These are phyloP conservation scores for Molossus alvarezi DNA, from an alignment of 2,797 vertebrate genomes.

Conservation along the genomic window DNA sequence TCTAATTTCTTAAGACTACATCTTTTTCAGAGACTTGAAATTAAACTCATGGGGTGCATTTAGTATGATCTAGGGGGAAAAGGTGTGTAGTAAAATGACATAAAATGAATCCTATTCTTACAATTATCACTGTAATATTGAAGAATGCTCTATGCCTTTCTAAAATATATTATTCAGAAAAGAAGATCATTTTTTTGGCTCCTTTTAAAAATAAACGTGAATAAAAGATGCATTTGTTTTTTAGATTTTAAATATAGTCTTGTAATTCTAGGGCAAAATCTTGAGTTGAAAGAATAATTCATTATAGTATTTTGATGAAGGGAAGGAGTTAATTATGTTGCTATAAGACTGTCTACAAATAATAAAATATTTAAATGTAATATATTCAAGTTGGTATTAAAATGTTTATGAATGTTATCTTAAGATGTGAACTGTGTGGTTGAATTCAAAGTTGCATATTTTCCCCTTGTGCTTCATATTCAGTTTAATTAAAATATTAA, in stretches of 20 bases:
- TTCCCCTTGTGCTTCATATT: slow-evolving; percentile 76
- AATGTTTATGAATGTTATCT: slow-evolving; percentile 71
- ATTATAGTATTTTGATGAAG: slow-evolving; percentile 74
- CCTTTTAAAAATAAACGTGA: slow-evolving; percentile 62
- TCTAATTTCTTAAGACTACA: slow-evolving; percentile 61
- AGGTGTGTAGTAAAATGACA: background rate
- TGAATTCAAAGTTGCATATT: slow-evolving; percentile 70
- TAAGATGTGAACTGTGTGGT: slow-evolving; percentile 56
- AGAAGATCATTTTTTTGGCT: background rate
- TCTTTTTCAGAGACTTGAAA: slow-evolving; percentile 76
- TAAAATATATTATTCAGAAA: slow-evolving; percentile 67
- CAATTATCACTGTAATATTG: slow-evolving; percentile 62
- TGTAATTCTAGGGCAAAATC: slow-evolving; percentile 57
- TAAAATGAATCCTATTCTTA: slow-evolving; percentile 1
- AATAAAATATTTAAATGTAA: slow-evolving; percentile 82
- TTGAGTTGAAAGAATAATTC: slow-evolving; percentile 79
- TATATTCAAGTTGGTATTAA: slow-evolving; percentile 75
- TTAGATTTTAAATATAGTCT: slow-evolving; percentile 69
- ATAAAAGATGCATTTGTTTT: slow-evolving; percentile 61
- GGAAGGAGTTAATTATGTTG: slow-evolving; percentile 56
- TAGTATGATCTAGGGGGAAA: background rate
- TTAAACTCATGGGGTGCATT: slow-evolving; percentile 49
- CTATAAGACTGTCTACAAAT: slow-evolving; percentile 74
- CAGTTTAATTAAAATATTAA: slow-evolving; percentile 74
- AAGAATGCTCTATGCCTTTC: slow-evolving; percentile 65